phyloP scores from a whole-genome alignment of 1,140 invertebrate genomes.

The Arion vulgaris region DNA sequence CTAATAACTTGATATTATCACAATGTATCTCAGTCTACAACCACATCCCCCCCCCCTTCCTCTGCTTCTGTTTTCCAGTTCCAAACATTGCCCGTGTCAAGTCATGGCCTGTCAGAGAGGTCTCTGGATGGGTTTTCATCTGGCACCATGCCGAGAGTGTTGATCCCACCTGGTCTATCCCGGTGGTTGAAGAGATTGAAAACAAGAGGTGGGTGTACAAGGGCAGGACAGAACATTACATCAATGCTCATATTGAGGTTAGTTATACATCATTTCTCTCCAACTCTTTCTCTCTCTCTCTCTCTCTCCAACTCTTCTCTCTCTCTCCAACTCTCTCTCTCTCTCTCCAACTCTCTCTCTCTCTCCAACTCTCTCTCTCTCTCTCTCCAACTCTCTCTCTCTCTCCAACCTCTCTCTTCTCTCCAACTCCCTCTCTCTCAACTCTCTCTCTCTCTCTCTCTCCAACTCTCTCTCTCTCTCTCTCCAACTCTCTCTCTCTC shows the following conservation, averaged over 20 bases:
- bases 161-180: slow-evolving; percentile 81
- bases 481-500: too few relatives aligned
- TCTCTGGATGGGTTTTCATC: slow-evolving; percentile 83
- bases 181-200: slow-evolving; percentile 76
- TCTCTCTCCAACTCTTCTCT: neutral
- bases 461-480: too few relatives aligned
- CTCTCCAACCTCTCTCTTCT: too few relatives aligned
- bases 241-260: slow-evolving; percentile 77
- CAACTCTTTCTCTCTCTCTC: neutral
- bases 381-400: too few relatives aligned
- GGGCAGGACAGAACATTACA: slow-evolving; percentile 81
- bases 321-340: neutral
- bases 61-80: slow-evolving; percentile 55
- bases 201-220: slow-evolving; percentile 79
- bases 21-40: neutral
- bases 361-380: too few relatives aligned
- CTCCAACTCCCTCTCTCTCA: too few relatives aligned
- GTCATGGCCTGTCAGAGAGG: slow-evolving; percentile 80
- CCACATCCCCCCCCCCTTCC: neutral
- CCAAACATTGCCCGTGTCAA: slow-evolving; percentile 74
- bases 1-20: too few relatives aligned
- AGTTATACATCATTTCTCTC: too few relatives aligned
- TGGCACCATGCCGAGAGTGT: slow-evolving; percentile 86
- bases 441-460: too few relatives aligned
- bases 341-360: neutral